Conservation (phyloP, 37 sponge, comb jelly and placozoan genomes). For the Crambe crambe region DNA sequence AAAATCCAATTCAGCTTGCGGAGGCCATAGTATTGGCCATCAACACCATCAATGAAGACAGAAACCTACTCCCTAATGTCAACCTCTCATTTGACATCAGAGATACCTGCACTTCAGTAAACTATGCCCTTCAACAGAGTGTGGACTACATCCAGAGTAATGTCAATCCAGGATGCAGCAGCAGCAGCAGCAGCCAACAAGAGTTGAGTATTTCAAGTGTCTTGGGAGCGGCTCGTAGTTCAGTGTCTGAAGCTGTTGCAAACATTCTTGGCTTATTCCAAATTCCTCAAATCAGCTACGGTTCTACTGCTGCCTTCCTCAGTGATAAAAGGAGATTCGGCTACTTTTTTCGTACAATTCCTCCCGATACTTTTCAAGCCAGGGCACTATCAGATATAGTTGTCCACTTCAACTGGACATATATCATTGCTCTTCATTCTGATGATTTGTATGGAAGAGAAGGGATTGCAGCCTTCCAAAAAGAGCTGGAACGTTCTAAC, state of each 20-base stretch:
- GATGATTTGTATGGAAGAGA: slow-evolving; percentile 53
- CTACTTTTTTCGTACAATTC: slow-evolving; percentile 86
- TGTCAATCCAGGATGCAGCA: background rate
- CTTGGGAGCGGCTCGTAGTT: slow-evolving; percentile 73
- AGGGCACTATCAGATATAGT: slow-evolving; percentile 64
- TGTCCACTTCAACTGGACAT: slow-evolving; percentile 60
- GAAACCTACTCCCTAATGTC: slow-evolving; percentile 39
- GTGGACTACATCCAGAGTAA: slow-evolving; percentile 30
- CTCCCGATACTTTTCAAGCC: slow-evolving; percentile 78
- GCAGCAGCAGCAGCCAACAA: too few species aligned
- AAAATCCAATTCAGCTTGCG: slow-evolving; percentile 39
- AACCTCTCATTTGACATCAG: slow-evolving; percentile 63
- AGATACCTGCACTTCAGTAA: slow-evolving; percentile 62
- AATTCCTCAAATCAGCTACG: slow-evolving; percentile 79
- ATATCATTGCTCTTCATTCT: slow-evolving; percentile 25
- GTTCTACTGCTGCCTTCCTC: slow-evolving; percentile 53
- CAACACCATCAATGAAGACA: slow-evolving; percentile 47
- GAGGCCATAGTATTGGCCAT: slow-evolving; percentile 80
- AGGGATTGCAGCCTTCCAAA: slow-evolving; percentile 45
- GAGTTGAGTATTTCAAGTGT: slow-evolving; percentile 40
- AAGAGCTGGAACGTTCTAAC: slow-evolving; percentile 8
- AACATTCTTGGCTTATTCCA: slow-evolving; percentile 68
- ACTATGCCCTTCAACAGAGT: slow-evolving; percentile 46
- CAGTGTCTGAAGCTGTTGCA: slow-evolving; percentile 53
- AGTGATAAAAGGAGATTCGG: slow-evolving; percentile 69